Percentiles rank a stretch among this genome's conserved stretches.
Conservation (phyloP, 2,888 invertebrate species). For the Diarsia brunnea region DNA sequence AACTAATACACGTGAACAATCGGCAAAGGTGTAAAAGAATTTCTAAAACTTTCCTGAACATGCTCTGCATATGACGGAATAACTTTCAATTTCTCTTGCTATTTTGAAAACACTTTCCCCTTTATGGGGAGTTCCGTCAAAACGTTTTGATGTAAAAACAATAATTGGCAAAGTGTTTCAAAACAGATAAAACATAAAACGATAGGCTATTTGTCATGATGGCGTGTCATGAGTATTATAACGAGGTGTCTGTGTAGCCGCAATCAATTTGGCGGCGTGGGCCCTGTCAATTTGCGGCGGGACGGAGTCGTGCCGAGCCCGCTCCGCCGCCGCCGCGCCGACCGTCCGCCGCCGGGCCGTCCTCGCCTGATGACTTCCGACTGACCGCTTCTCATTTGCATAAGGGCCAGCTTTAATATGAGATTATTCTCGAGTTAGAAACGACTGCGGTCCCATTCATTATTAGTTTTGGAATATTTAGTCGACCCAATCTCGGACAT, state of each 20-base stretch:
- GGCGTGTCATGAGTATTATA: conserved; percentile 76
- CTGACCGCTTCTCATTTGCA: conserved; percentile 89
- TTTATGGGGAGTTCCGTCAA: conserved; percentile 12
- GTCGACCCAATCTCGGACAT: conserved; percentile 78
- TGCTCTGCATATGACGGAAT: conserved; percentile 9
- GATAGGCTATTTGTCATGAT: conserved; percentile 71
- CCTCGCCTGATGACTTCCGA: conserved; percentile 87
- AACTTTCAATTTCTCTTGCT: conserved; percentile 24
- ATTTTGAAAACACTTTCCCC: conserved; percentile 32
- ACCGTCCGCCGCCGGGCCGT: conserved; percentile 67
- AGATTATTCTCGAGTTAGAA: conserved; percentile 88
- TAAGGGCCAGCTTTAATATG: conserved; percentile 88
- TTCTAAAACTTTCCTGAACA: conserved; percentile 30
- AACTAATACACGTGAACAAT: not conserved
- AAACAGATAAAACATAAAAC: conserved; percentile 62
- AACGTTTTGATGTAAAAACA: conserved; percentile 39
- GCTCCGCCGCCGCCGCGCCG: conserved; percentile 58
- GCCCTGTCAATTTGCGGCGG: conserved; percentile 85
- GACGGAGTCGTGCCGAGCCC: conserved; percentile 52
- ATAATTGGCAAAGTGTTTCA: conserved; percentile 55
- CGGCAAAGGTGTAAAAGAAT: not conserved
- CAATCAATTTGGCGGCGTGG: conserved; percentile 85
- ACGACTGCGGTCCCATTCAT: conserved; percentile 81
- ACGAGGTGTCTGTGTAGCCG: conserved; percentile 80
- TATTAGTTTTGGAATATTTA: conserved; percentile 89